Conservation (phyloP, 2,113 vertebrate genomes). For the Phylloscopus trochiloides region DNA sequence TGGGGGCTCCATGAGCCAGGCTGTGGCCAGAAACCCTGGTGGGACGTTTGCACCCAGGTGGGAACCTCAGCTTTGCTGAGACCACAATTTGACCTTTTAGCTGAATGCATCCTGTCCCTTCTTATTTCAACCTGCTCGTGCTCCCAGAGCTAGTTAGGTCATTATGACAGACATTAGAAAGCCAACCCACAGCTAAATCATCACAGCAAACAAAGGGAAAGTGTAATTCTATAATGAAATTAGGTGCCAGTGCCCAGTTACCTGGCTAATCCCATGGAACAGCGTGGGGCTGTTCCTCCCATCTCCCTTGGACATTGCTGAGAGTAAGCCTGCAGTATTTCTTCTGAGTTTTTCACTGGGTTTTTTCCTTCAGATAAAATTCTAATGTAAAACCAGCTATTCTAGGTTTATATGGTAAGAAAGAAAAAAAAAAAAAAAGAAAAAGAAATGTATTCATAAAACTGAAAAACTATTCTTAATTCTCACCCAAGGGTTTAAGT, state of each 20-base stretch:
- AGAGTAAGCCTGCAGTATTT: not conserved
- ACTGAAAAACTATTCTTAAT: not conserved
- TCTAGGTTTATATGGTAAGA: not conserved
- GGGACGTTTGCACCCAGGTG: not conserved
- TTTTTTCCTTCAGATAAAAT: not conserved
- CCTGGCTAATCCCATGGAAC: not conserved
- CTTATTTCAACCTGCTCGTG: not conserved
- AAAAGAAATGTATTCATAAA: not conserved
- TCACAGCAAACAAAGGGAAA: not conserved
- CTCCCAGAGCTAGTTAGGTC: not conserved
- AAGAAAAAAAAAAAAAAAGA: no score
- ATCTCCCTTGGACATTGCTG: not conserved
- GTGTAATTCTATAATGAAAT: not conserved
- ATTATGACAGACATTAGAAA: not conserved
- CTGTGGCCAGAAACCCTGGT: not conserved
- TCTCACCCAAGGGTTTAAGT: not conserved
- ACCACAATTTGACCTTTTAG: conserved; percentile 8
- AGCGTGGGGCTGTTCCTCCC: not conserved
- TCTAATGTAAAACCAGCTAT: not conserved
- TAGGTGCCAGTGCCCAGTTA: not conserved
- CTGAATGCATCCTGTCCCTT: rapidly evolving
- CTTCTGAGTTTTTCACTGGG: not conserved
- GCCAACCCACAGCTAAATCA: not conserved
- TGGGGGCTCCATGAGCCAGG: not conserved
- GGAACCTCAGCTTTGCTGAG: not conserved